Evolutionary conservation across 2,888 invertebrate genomes (phyloP), one percentile per base, ranked within the genome.

Genomic region (Rhyacophila evoluta): DNA sequence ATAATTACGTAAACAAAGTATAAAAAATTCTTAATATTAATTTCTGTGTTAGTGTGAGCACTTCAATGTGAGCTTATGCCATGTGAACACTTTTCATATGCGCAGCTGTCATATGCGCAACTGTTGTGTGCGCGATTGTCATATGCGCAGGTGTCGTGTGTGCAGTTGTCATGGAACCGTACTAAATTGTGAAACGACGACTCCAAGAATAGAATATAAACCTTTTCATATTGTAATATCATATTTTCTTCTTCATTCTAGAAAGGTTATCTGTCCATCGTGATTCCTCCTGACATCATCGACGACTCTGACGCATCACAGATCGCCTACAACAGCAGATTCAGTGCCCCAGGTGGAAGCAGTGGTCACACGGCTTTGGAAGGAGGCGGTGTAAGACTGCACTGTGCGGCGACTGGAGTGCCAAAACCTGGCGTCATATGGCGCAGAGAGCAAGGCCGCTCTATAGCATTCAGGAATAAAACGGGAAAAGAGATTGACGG

Each of bases 391-490:
- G 93, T 96, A 80, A 89, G 93, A 78, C 89, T 97, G 75, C 90
- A 92, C 70, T 97, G 97, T 87, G 92, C 91, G 82, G 95, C 96
- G 0, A 95, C 94, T 0, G 96, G 97, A 29, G 93, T 94, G 10
- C 96, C 97, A 0, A 91, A 93, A 69, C 96, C 97, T 0, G 93
- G 92, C 0, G 93, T 95, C 29, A 88, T 92, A 84, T 97, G 97
- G 97, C 91, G 93, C 80, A 90, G 96, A 74, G 96, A 97, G 85
- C 93, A 94, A 84, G 93, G 94, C 83, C 91, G 92, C 82, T 94
- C 93, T 83, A 95, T 97, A 81, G 91, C 95, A 80, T 90, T 96
- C 81, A 90, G 96, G 73, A 92, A 91, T 68, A 79, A 41, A 5
- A 37, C 72, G 0, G 92, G 92, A 41, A 90, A 92, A 84, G 95